These are phyloP conservation scores for Malthinus flaveolus DNA, from an alignment of 2,888 invertebrate species.

Conservation along the genomic window DNA sequence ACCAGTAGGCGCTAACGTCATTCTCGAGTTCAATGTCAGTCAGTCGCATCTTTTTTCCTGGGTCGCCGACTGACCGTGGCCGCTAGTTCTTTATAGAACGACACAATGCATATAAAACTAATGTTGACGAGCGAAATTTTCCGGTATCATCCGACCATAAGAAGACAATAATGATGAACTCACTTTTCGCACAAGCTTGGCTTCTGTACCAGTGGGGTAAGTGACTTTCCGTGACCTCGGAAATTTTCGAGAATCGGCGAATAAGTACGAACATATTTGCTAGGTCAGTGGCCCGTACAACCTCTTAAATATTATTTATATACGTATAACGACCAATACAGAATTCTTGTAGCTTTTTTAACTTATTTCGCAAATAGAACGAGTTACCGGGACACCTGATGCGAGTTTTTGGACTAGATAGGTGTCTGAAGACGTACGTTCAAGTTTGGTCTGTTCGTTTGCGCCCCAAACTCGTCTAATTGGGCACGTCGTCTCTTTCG, in stretches of 20 bases:
- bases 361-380: constrained; percentile 37
- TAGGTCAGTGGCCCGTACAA: constrained; percentile 55
- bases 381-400: constrained; percentile 39
- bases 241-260: constrained; percentile 46
- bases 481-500: no score
- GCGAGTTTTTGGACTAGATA: constrained; percentile 2
- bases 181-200: constrained; percentile 49
- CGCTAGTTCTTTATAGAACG: constrained; percentile 35
- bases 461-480: no score
- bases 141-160: constrained; percentile 33
- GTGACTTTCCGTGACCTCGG: constrained; percentile 67
- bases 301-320: constrained; percentile 40
- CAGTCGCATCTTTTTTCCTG: constrained; percentile 38
- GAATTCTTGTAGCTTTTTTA: constrained; percentile 35
- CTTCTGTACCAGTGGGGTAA: constrained; percentile 62
- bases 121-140: constrained; percentile 39
- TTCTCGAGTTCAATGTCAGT: constrained; percentile 33
- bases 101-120: constrained; percentile 28
- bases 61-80: constrained; percentile 49
- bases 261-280: constrained; percentile 39
- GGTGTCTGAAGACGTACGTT: no score
- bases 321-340: not conserved
- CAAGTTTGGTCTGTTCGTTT: no score
- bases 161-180: constrained; percentile 31
- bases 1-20: constrained; percentile 18